These are phyloP conservation scores for Bergia sp. DNA, from an alignment of 92 coral and sea anemone genomes.

Conservation along the genomic window DNA sequence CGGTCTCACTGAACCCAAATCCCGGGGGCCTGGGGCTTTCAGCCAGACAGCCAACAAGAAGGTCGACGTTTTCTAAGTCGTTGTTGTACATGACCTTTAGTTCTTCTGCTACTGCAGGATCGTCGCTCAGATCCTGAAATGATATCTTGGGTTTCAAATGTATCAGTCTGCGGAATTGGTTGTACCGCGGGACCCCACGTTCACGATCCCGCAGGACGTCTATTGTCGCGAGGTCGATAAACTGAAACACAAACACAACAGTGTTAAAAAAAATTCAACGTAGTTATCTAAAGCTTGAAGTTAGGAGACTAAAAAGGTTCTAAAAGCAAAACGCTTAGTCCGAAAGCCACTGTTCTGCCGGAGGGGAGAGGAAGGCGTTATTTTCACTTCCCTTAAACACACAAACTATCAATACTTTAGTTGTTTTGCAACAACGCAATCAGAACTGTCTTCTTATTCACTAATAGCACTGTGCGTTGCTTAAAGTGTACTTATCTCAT, in stretches of 20 bases:
- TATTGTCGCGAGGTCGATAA: constrained; percentile 76
- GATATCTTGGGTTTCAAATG: constrained; percentile 48
- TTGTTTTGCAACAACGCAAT: too few relatives aligned
- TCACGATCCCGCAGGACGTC: constrained; percentile 88
- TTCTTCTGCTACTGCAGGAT: constrained; percentile 56
- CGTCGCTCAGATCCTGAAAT: constrained; percentile 67
- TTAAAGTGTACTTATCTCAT: too few relatives aligned
- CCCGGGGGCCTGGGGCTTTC: constrained; percentile 75
- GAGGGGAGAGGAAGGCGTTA: neutral
- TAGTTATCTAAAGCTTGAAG: too few relatives aligned
- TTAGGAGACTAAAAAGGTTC: too few relatives aligned
- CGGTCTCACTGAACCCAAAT: constrained; percentile 85
- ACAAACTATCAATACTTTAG: too few relatives aligned
- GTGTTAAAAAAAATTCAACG: neutral
- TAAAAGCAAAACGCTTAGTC: too few relatives aligned
- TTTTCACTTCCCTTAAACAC: too few relatives aligned
- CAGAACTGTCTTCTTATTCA: too few relatives aligned
- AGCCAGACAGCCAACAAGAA: constrained; percentile 79
- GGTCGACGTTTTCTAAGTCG: constrained; percentile 78
- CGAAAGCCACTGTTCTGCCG: too few relatives aligned
- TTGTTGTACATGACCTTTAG: constrained; percentile 61
- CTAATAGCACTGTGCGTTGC: too few relatives aligned
- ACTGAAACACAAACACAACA: constrained; percentile 37
- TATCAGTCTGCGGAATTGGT: constrained; percentile 75
- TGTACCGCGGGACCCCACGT: constrained; percentile 87